Evolutionary conservation across 2,888 invertebrate genomes (phyloP), one percentile per base, ranked within the genome.

Genomic region (Eledone cirrhosa): DNA sequence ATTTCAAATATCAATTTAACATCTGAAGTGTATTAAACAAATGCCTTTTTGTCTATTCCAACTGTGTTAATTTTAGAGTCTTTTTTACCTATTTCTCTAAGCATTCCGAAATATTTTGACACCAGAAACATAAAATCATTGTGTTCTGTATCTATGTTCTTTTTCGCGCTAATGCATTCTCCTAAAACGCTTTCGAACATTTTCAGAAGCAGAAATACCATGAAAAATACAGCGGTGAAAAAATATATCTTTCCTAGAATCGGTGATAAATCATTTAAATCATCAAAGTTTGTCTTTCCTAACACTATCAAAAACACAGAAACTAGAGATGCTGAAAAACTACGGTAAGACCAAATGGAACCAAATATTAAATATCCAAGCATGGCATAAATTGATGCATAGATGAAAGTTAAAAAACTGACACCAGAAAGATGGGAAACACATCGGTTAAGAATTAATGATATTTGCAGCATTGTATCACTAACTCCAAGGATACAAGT

Each of bases 111-210:
- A 41, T 41, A 41, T 41, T 41, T 41, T 41, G 41, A 2, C 11
- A 41, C 8, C 3, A 41, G 5, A 8, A 41, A 41, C 41, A 41
- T 41, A 41, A 41, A 5, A 41, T 41, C 11, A 41, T 41, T 8
- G 11, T 41, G 8, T 41, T 41, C 41, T 11, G 11, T 2, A 8
- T 41, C 41, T 41, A 11, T 41, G 11, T 29, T 76, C 24, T 48
- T 41, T 13, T 76, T 76, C 47, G 24, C n/a, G 22, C 41, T 29
- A 29, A 86, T 86, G 67, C 84, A 83, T 63, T 86, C 84, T 19
- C 81, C 80, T n/a, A 87, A 81, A n/a, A 87, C 83, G 13, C 85
- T 83, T 77, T 87, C 79, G 77, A 87, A 86, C 83, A 86, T 85
- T 16, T 85, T 86, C 67, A 86, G 77, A 19, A 87, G 82, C 47